Percentiles rank a stretch among this genome's conserved stretches.
These are phyloP conservation scores for Bothrops jararaca DNA, from an alignment of 2,113 vertebrate species.

Conservation along the genomic window DNA sequence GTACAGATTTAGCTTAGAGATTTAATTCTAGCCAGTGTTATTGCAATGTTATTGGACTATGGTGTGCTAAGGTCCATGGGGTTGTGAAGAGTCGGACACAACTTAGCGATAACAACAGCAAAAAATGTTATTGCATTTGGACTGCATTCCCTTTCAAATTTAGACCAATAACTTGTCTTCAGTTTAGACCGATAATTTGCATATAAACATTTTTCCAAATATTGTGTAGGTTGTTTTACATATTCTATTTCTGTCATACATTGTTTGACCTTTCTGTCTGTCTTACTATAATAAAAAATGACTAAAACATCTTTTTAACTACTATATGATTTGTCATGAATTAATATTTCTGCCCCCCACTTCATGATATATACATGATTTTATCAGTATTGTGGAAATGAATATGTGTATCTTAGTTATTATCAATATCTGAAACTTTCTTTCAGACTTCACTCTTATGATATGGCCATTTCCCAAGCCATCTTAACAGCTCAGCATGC, in stretches of 20 bases:
- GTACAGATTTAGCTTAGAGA: background rate
- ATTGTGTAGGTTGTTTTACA: background rate
- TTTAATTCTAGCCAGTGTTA: background rate
- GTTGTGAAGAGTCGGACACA: too few relatives aligned
- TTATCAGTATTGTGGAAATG: background rate
- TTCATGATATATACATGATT: background rate
- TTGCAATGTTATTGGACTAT: too few relatives aligned
- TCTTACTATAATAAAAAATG: background rate
- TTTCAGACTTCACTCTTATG: constrained; percentile 78
- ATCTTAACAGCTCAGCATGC: constrained; percentile 71
- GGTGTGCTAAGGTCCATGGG: too few relatives aligned
- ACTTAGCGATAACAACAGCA: too few relatives aligned
- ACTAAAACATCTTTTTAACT: background rate
- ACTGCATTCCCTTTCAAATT: background rate
- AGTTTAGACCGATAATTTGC: background rate
- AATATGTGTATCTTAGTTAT: background rate
- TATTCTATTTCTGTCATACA: background rate
- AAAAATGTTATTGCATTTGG: background rate
- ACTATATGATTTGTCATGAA: background rate
- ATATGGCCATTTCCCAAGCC: constrained; percentile 74
- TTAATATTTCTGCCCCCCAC: background rate
- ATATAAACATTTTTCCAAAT: background rate
- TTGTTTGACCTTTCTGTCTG: background rate
- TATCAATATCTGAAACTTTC: background rate
- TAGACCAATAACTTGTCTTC: background rate